Evolutionary conservation across 2,113 vertebrate genomes (phyloP), one percentile per base, ranked within the genome.

Genomic region (Promerops cafer): DNA sequence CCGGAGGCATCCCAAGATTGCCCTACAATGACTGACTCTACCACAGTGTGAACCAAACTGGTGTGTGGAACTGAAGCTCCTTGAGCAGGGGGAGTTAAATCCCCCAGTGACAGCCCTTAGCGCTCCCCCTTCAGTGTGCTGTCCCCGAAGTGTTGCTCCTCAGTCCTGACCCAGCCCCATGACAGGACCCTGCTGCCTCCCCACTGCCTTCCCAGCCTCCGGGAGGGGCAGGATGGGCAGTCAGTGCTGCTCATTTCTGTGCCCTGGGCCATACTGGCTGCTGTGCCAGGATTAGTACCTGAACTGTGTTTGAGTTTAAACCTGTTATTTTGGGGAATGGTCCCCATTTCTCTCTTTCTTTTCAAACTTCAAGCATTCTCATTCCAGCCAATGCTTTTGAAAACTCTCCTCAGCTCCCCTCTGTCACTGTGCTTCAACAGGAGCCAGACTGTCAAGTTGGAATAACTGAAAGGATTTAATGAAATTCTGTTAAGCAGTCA

Each of bases 181-280:
- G 9, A 33, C 42, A 76, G 63, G 27, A 16, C 5, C 39, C 3
- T 19, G 13, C 52, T n/a, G 35, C 7, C 7, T 21, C 35, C 76
- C 39, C 2, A 0, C 45, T 72, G 69, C 50, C 10, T 65, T 44
- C 76, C 49, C 10, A 1, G 0, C 20, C 65, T 39, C 21, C 1
- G 1, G 18, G 14, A 33, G 4, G 7, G 10, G 14, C 11, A 8
- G 16, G 13, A 19, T 3, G 12, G 35, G 33, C 54, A 23, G 16
- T 6, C 19, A 4, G 39, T 14, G 49, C 24, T 45, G 45, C 42
- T 57, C 10, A 3, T 44, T 26, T 30, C 0, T 2, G 45, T 12
- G 70, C 27, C 23, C 26, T 37, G 57, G 33, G 23, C 50, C 12
- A 1, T 16, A 28, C 10, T 39, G 33, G 20, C 30, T 60, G 45